Evolutionary conservation across 2,113 vertebrate genomes (phyloP), one percentile per base, ranked within the genome.

Genomic region (Otolemur garnettii): DNA sequence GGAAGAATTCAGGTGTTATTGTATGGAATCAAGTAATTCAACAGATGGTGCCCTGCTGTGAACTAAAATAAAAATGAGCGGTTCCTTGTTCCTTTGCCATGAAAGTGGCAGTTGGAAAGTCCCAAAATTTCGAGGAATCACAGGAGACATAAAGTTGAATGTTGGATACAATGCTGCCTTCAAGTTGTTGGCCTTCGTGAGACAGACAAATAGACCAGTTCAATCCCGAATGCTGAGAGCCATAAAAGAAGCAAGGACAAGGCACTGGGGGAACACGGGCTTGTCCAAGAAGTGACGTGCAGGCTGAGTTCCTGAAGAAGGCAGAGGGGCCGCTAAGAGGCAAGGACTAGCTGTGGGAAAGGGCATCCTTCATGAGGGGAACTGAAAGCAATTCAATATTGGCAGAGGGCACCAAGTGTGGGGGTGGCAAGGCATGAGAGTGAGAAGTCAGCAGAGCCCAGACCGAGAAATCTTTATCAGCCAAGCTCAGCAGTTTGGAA

Each of bases 311-410:
- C 62, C 68, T 59, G 15, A 83, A 82, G 71, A 50, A 85, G 14
- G n/a, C 71, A 93, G 10, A 94, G 62, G 57, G 57, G 22, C 33
- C 26, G 82, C 55, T n/a, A 35, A 19, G 21, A 77, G 68, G 62
- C 83, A 59, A 91, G 28, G 45, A 75, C 42, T 35, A 83, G 28
- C 66, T 94, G 53, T 75, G 86, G 64, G 69, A 84, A 93, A 91
- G 64, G 57, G 21, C 55, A 75, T 7, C 30, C 17, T 28, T 35
- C 30, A 21, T 15, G 71, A 91, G 55, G 57, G 88, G 69, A 96
- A 95, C 69, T 53, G 93, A 96, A 97, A 98, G 92, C 64, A 92
- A 62, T 81, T 96, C 80, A 71, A 0, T 64, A 55, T 11, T 75
- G 87, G 35, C 87, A 86, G 83, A 77, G 26, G 13, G 38, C 68